phyloP scores from a whole-genome alignment of 2,888 invertebrate genomes.

The Oxycera nigricornis region DNA sequence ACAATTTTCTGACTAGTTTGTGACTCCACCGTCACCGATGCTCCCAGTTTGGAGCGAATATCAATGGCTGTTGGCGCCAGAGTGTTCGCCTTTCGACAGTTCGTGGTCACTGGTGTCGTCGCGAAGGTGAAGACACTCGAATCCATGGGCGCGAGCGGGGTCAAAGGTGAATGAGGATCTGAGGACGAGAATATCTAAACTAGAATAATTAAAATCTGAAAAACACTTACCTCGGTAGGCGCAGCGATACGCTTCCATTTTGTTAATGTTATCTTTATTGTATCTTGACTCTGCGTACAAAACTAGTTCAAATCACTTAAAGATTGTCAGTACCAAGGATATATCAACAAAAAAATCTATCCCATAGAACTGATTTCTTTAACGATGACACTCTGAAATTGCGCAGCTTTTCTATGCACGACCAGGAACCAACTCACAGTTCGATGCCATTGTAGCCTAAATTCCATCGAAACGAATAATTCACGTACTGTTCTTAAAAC shows the following conservation, averaged over 20 bases:
- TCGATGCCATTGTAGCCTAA: no score
- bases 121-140: slow-evolving; percentile 9
- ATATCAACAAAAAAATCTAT: no score
- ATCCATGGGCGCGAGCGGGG: slow-evolving; percentile 38
- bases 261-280: no score
- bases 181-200: neutral
- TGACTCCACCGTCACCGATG: neutral
- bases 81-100: neutral
- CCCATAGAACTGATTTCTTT: no score
- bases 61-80: neutral
- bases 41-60: neutral
- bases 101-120: neutral
- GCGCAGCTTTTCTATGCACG: no score
- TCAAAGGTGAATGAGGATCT: slow-evolving; percentile 43
- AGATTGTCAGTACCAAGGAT: no score
- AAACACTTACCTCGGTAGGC: slow-evolving; percentile 26
- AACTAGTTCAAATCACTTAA: no score
- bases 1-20: neutral
- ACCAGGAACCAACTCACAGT: no score
- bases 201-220: neutral
- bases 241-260: slow-evolving; percentile 37
- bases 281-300: no score
- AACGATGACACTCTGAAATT: no score
- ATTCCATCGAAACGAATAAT: no score
- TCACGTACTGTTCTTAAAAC: no score